Base-by-base conservation (phyloP, 1,140 invertebrate species). In the Limonius californicus region DNA sequence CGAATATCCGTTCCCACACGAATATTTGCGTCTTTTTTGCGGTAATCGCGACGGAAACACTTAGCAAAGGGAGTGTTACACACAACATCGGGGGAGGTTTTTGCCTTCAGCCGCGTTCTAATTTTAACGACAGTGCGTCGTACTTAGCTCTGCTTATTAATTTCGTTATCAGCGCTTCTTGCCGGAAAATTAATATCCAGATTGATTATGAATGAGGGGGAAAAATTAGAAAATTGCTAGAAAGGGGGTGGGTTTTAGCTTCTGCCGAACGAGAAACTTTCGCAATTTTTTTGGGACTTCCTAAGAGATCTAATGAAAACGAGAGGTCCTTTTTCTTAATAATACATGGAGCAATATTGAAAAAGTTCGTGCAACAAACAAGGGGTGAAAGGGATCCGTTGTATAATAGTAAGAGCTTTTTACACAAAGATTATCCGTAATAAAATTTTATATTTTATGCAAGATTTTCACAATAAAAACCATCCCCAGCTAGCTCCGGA, bases 381-480 rank as follows among this genome's bases (percentile, higher is more conserved):
- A 50, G 15, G 45, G 45, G 45, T 19, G 12, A 14, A 45, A 45
- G 43, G 43, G 16, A 45, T 45, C 12, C 43, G n/a, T n/a, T n/a
- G n/a, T n/a, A n/a, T 45, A 27, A 27, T 9, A 6, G 14, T 21
- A 21, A n/a, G 14, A 12, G 45, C 6, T 50, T 50, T 50, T 50
- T 21, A 50, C 14, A 50, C 20, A 50, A 18, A 50, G 45, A 50
- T 50, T 50, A 50, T 15, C 45, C n/a, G 45, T 18, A 50, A 50
- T 50, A 50, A 50, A 50, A 50, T 50, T 50, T 50, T 50, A 50
- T 50, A 50, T 50, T 50, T 50, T 50, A 50, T 50, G 45, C 16
- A 50, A 19, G 45, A 50, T 50, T 50, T 50, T 12, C 16, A 50
- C 16, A 50, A 50, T 50, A 50, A 50, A 50, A 50, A 9, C 45